These are phyloP conservation scores for Hycleus cichorii DNA, from an alignment of 1,140 invertebrate species.

Conservation along the genomic window DNA sequence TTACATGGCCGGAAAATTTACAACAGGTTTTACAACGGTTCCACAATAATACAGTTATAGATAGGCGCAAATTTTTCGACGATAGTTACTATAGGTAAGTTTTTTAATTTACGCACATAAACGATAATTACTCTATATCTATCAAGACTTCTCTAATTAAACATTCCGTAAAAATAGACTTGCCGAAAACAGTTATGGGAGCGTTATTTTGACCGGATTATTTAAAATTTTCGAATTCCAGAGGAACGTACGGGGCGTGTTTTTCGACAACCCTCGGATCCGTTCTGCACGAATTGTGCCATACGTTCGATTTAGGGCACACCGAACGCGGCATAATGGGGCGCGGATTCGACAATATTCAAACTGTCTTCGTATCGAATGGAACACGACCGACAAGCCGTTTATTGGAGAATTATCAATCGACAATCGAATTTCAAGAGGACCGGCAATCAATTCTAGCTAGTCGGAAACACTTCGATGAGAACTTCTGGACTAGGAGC, in stretches of 20 bases:
- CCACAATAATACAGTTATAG: constrained; percentile 46
- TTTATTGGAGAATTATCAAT: constrained; percentile 7
- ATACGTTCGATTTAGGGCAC: constrained; percentile 91
- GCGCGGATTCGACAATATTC: constrained; percentile 83
- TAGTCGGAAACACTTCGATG: constrained; percentile 37
- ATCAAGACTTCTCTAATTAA: too few species aligned
- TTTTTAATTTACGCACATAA: too few species aligned
- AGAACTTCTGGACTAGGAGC: constrained; percentile 58
- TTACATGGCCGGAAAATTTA: constrained; percentile 77
- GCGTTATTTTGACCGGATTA: too few species aligned
- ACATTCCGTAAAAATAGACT: too few species aligned
- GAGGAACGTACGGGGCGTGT: constrained; percentile 77
- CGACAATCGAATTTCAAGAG: constrained; percentile 28
- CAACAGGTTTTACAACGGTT: constrained; percentile 58
- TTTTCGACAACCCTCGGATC: constrained; percentile 88
- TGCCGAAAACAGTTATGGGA: too few species aligned
- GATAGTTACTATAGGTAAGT: constrained; percentile 57
- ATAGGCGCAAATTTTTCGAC: constrained; percentile 60
- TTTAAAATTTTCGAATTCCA: constrained; percentile 29
- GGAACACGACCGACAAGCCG: constrained; percentile 42
- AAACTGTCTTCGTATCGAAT: constrained; percentile 57
- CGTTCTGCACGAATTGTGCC: constrained; percentile 89
- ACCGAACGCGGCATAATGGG: constrained; percentile 89
- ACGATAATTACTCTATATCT: too few species aligned
- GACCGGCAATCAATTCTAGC: constrained; percentile 39